Evolutionary conservation across 1,140 invertebrate genomes (phyloP).

Genomic region (Ectropis grisescens): DNA sequence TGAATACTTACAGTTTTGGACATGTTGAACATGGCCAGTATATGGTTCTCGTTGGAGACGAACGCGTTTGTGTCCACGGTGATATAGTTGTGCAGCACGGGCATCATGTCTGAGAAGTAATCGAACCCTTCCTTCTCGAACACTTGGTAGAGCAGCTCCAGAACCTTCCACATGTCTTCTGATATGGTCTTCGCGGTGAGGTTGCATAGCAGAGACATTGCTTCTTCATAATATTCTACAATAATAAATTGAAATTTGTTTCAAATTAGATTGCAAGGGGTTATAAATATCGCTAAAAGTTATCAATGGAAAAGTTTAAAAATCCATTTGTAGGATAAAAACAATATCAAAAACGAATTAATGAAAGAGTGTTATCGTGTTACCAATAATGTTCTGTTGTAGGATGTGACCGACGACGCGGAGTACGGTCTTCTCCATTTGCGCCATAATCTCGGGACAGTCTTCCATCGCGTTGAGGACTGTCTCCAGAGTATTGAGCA

Average conservation of each 20-base stretch:
- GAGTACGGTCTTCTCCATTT: slow-evolving; percentile 94
- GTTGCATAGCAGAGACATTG: slow-evolving; percentile 93
- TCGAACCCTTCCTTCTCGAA: slow-evolving; percentile 96
- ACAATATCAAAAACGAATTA: background rate
- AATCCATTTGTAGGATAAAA: too few relatives aligned
- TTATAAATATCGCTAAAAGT: too few relatives aligned
- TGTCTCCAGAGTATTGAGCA: slow-evolving; percentile 97
- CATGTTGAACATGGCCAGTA: slow-evolving; percentile 96
- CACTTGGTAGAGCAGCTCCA: slow-evolving; percentile 81
- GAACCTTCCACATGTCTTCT: slow-evolving; percentile 95
- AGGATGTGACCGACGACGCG: slow-evolving; percentile 92
- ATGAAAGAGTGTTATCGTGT: slow-evolving; percentile 4
- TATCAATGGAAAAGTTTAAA: too few relatives aligned
- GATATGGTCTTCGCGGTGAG: slow-evolving; percentile 91
- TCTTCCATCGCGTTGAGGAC: slow-evolving; percentile 95
- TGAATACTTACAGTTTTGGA: slow-evolving; percentile 83
- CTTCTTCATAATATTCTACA: slow-evolving; percentile 96
- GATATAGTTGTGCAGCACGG: slow-evolving; percentile 96
- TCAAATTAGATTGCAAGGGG: too few relatives aligned
- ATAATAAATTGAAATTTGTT: slow-evolving; percentile 27
- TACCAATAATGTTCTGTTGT: slow-evolving; percentile 85
- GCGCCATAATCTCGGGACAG: slow-evolving; percentile 87
- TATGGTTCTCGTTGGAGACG: slow-evolving; percentile 88
- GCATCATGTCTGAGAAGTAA: slow-evolving; percentile 99
- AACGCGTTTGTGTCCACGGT: slow-evolving; percentile 96